Conservation (phyloP, 2,888 invertebrate genomes). For the Eilema depressum region DNA sequence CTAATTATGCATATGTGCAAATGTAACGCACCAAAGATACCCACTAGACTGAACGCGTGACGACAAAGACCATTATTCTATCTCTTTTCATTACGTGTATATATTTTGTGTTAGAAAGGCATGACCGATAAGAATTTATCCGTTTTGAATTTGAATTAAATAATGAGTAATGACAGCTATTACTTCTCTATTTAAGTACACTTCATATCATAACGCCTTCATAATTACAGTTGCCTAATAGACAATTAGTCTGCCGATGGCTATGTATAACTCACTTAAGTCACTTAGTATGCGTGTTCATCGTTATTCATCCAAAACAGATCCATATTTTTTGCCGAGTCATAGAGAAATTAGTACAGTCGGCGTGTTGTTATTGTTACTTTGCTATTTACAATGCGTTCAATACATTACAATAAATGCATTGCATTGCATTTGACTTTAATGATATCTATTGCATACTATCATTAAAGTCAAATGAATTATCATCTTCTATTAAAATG, state of each 20-base stretch:
- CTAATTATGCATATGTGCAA: conserved; percentile 9
- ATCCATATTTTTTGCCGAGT: neutral
- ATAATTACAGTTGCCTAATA: neutral
- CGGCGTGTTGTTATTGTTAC: neutral
- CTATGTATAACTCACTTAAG: neutral
- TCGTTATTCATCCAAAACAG: neutral
- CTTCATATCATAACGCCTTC: neutral
- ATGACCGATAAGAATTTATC: conserved; percentile 1
- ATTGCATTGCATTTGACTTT: neutral
- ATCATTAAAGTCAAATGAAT: neutral
- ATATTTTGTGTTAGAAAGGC: neutral
- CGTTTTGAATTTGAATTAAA: neutral
- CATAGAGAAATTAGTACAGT: neutral
- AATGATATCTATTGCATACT: neutral
- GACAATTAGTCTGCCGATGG: neutral
- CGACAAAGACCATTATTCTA: conserved; percentile 4
- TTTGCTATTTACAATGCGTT: neutral
- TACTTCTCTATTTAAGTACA: neutral
- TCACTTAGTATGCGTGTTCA: neutral
- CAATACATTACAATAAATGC: neutral
- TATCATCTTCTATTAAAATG: neutral
- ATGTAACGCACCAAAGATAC: conserved; percentile 3
- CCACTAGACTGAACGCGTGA: conserved; percentile 6
- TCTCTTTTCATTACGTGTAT: conserved; percentile 5
- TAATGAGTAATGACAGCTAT: neutral